phyloP scores from a whole-genome alignment of 2,888 invertebrate species.

The Argyra leucocephala region DNA sequence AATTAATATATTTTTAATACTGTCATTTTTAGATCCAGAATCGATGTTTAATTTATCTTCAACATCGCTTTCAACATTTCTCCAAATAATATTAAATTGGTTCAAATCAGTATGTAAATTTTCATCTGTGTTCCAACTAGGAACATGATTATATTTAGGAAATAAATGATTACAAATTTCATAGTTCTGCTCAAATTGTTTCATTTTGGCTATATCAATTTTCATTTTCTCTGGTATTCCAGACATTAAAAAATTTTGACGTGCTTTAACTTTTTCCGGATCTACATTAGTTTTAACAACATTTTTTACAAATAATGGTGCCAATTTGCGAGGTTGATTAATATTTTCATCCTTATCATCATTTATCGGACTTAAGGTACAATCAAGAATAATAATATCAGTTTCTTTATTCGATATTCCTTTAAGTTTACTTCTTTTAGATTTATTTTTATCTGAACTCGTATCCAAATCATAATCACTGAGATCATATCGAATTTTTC shows the following conservation, averaged over 20 bases:
- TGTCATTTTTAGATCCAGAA: background rate
- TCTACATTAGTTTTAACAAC: constrained; percentile 50
- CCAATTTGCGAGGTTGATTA: constrained; percentile 48
- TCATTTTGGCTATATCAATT: constrained; percentile 48
- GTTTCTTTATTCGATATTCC: constrained; percentile 12
- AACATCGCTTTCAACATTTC: constrained; percentile 18
- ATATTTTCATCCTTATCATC: background rate
- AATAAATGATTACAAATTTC: constrained; percentile 46
- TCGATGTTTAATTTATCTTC: constrained; percentile 16
- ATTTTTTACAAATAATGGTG: constrained; percentile 58
- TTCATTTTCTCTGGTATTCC: constrained; percentile 59
- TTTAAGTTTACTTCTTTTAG: constrained; percentile 10
- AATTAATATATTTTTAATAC: constrained; percentile 10
- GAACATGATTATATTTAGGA: constrained; percentile 56
- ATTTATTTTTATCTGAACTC: constrained; percentile 28
- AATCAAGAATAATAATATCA: background rate
- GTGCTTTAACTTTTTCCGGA: constrained; percentile 52
- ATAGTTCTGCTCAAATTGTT: constrained; percentile 37
- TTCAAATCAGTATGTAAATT: constrained; percentile 23
- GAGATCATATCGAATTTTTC: constrained; percentile 37
- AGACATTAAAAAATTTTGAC: constrained; percentile 59
- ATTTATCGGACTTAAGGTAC: background rate
- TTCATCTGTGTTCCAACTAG: constrained; percentile 43
- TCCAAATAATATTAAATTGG: constrained; percentile 18
- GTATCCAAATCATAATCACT: constrained; percentile 36